Conservation (phyloP, 2,113 vertebrate genomes). For the Nerophis lumbriciformis region DNA sequence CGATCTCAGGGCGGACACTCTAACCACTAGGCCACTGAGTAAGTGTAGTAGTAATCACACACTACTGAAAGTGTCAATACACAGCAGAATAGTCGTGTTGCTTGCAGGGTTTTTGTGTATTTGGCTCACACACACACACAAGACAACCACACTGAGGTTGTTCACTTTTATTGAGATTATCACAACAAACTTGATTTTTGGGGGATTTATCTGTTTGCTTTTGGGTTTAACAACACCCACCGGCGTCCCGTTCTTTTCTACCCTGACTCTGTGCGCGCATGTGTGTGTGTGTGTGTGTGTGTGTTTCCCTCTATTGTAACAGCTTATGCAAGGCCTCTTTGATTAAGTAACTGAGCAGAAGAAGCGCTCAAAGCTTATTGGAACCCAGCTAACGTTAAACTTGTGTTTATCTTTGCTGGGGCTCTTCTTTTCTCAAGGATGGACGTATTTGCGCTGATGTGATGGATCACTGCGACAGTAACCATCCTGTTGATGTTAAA, state of each 20-base stretch:
- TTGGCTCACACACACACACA: not conserved
- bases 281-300: not conserved
- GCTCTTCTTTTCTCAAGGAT: too few species aligned
- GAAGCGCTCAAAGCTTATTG: not conserved
- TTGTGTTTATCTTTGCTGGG: too few species aligned
- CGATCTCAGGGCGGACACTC: too few species aligned
- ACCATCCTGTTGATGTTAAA: conserved; percentile 24
- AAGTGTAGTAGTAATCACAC: not conserved
- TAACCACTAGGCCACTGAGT: too few species aligned
- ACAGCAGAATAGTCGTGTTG: not conserved
- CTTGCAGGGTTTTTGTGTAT: not conserved
- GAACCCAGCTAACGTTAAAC: too few species aligned
- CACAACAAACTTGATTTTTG: not conserved
- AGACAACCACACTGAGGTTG: not conserved
- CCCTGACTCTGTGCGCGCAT: not conserved
- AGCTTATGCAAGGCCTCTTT: not conserved
- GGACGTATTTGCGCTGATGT: conserved; percentile 14
- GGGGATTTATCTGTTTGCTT: not conserved
- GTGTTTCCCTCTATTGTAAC: not conserved
- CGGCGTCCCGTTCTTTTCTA: not conserved
- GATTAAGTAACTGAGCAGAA: not conserved
- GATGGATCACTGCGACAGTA: conserved; percentile 54
- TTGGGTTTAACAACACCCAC: not conserved
- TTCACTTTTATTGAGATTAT: not conserved
- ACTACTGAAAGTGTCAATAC: not conserved